phyloP scores from a whole-genome alignment of 2,888 invertebrate species.

The Anagyrus pseudococci region DNA sequence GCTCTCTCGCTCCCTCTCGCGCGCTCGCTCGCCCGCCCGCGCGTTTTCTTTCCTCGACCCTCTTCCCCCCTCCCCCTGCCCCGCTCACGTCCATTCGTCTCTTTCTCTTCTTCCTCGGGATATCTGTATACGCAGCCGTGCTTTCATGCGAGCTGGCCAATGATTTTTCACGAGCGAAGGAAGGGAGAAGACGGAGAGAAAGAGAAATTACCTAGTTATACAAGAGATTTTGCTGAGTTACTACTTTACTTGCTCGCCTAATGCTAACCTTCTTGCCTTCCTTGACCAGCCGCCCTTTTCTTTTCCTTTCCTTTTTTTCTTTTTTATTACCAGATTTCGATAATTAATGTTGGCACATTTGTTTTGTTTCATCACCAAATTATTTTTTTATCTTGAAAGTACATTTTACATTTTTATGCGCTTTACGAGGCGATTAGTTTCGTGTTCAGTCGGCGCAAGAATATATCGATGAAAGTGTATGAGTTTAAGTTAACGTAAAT shows the following conservation, averaged over 20 bases:
- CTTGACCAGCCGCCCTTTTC: neutral
- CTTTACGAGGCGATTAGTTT: no score
- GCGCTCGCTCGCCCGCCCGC: neutral
- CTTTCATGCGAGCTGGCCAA: conserved; percentile 21
- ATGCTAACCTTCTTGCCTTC: neutral
- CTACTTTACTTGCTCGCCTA: conserved; percentile 20
- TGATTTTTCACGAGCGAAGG: conserved; percentile 28
- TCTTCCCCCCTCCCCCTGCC: neutral
- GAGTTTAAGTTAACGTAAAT: no score
- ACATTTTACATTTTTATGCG: no score
- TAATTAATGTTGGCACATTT: no score
- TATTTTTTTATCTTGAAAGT: no score
- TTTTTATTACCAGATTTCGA: conserved; percentile 4
- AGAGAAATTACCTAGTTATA: conserved; percentile 34
- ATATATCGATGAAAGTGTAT: no score
- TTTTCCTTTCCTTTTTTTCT: neutral
- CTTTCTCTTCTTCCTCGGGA: neutral
- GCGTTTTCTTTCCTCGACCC: conserved; percentile 1
- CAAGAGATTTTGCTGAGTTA: conserved; percentile 30
- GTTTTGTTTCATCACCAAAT: no score
- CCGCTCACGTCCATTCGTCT: neutral
- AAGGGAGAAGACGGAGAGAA: no score
- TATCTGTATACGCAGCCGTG: conserved; percentile 26
- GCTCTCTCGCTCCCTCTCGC: neutral
- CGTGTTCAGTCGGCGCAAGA: no score